Percentiles rank a stretch among this genome's conserved stretches.
Evolutionary conservation across 30 jellyfish, hydroid and myxozoan genomes (phyloP).

Genomic region (Sanderia malayensis): DNA sequence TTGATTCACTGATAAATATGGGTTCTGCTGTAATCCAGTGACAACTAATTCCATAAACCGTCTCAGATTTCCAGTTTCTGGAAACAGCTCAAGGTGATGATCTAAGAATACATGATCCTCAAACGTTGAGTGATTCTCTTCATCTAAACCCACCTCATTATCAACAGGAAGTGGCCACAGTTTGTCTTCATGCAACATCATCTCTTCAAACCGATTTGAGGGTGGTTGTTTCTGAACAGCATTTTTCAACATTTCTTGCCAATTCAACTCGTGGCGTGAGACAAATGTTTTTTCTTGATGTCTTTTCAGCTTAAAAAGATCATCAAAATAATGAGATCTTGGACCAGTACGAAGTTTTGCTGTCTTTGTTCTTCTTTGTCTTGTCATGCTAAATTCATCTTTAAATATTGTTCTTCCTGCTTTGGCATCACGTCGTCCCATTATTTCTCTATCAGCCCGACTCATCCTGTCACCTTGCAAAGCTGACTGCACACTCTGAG

Average conservation of each 20-base stretch:
- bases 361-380: background rate
- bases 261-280: constrained; percentile 44
- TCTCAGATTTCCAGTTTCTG: constrained; percentile 66
- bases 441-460: background rate
- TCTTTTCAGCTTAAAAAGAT: background rate
- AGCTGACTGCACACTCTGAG: background rate
- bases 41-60: constrained; percentile 88
- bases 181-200: constrained; percentile 54
- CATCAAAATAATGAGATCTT: constrained; percentile 34
- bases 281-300: constrained; percentile 18
- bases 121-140: constrained; percentile 70
- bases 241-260: constrained; percentile 14
- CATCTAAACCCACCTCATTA: constrained; percentile 73
- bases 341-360: constrained; percentile 25
- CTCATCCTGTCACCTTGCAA: background rate
- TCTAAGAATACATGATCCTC: constrained; percentile 90
- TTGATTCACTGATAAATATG: constrained; percentile 76
- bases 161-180: constrained; percentile 91
- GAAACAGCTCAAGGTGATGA: constrained; percentile 78
- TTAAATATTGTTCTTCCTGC: background rate
- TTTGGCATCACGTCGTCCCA: background rate
- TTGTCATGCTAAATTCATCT: constrained; percentile 1
- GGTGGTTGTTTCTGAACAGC: constrained; percentile 61
- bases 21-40: constrained; percentile 94
- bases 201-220: constrained; percentile 75